These are phyloP conservation scores for Parazoanthus swiftii DNA, from an alignment of 92 coral and sea anemone species.

Conservation along the genomic window DNA sequence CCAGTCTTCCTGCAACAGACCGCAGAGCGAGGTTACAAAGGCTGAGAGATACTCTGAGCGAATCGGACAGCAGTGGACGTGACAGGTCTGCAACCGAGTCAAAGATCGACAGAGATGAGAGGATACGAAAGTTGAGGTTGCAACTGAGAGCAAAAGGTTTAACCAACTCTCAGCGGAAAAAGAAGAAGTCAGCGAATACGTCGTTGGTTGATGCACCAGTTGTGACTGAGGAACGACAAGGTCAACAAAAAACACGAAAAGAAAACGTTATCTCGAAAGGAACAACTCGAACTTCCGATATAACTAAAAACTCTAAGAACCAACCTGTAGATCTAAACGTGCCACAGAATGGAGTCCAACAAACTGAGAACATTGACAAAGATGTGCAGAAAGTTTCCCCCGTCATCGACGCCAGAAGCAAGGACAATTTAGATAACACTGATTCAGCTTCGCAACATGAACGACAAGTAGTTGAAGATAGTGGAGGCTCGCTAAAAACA, in stretches of 20 bases:
- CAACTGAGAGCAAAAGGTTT: constrained; percentile 36
- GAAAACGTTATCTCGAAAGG: not conserved
- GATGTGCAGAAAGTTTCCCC: not conserved
- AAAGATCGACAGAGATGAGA: constrained; percentile 27
- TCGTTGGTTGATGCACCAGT: not conserved
- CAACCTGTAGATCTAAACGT: not conserved
- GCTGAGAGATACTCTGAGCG: constrained; percentile 31
- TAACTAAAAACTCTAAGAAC: not conserved
- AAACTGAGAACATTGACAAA: not conserved
- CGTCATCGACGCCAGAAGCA: not conserved
- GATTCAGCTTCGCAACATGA: not conserved
- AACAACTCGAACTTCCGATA: not conserved
- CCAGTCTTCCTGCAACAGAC: constrained; percentile 1
- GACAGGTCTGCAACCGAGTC: not conserved
- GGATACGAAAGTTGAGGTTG: constrained; percentile 27
- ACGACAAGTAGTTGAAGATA: not conserved
- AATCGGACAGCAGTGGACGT: constrained; percentile 11
- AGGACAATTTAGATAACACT: not conserved
- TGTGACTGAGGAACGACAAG: not conserved
- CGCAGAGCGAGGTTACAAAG: constrained; percentile 36
- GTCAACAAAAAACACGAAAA: not conserved
- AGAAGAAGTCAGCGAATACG: not conserved
- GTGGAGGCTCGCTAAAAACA: not conserved
- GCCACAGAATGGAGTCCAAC: not conserved
- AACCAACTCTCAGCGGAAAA: constrained; percentile 28